phyloP scores from a whole-genome alignment of 2,797 vertebrate species.

The Leptatherina wallacei region DNA sequence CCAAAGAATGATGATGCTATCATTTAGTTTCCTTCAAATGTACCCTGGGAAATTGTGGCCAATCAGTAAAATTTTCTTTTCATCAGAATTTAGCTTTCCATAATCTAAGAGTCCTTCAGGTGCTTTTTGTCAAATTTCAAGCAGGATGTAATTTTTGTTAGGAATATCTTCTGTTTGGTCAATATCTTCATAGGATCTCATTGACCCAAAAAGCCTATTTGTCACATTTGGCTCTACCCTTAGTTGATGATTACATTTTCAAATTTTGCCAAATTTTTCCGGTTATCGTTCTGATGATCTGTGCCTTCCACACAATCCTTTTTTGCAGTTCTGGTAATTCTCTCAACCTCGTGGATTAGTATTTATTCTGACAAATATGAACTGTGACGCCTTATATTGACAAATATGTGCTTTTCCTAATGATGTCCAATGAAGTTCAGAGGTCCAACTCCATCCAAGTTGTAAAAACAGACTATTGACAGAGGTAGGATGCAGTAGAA shows the following conservation, averaged over 20 bases:
- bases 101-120: background rate
- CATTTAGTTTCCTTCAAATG: background rate
- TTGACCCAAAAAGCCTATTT: background rate
- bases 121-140: background rate
- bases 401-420: background rate
- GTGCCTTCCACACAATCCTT: background rate
- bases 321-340: background rate
- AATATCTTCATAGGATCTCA: background rate
- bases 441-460: background rate
- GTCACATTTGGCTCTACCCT: background rate
- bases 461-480: background rate
- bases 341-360: background rate
- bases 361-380: background rate
- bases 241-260: background rate
- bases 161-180: background rate
- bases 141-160: background rate
- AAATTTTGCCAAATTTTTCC: background rate
- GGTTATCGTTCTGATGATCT: background rate
- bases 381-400: no score
- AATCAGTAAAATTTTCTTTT: background rate
- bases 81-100: background rate
- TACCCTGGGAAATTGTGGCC: background rate
- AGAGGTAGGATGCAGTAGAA: background rate
- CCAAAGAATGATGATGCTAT: background rate
- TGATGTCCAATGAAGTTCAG: background rate